Conservation (phyloP, 2,888 invertebrate genomes). For the Mythimna ferrago region DNA sequence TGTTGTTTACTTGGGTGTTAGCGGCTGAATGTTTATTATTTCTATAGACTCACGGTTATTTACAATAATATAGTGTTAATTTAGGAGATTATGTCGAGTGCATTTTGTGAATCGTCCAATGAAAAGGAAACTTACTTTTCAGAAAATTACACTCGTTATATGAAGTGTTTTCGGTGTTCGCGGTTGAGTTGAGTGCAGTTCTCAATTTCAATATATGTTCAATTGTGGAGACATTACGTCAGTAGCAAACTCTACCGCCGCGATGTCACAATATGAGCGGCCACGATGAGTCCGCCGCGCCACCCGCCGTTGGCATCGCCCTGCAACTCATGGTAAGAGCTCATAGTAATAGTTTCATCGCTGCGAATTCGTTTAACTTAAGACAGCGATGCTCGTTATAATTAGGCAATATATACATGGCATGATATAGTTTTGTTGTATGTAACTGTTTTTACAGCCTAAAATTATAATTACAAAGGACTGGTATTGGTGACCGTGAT, state of each 20-base stretch:
- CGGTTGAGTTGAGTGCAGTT: conserved; percentile 61
- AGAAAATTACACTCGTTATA: conserved; percentile 49
- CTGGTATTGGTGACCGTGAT: no score
- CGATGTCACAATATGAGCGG: conserved; percentile 86
- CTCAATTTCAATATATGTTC: conserved; percentile 52
- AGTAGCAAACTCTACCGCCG: conserved; percentile 71
- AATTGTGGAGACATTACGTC: conserved; percentile 61
- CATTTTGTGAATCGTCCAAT: conserved; percentile 51
- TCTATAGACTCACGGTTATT: conserved; percentile 14
- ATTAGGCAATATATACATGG: neutral
- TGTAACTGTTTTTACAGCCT: neutral
- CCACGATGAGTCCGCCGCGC: conserved; percentile 82
- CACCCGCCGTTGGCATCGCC: conserved; percentile 75
- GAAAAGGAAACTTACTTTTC: conserved; percentile 45
- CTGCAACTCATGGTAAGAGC: conserved; percentile 85
- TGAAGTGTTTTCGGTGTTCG: conserved; percentile 58
- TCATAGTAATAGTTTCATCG: neutral
- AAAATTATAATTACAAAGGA: no score
- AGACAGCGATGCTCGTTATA: neutral
- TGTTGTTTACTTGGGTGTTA: conserved; percentile 73
- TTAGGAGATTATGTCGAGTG: conserved; percentile 55
- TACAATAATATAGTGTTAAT: conserved; percentile 24
- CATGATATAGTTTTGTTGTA: neutral
- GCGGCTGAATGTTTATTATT: conserved; percentile 28
- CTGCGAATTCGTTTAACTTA: neutral